phyloP scores from a whole-genome alignment of 2,113 vertebrate species.

The Felis chaus region DNA sequence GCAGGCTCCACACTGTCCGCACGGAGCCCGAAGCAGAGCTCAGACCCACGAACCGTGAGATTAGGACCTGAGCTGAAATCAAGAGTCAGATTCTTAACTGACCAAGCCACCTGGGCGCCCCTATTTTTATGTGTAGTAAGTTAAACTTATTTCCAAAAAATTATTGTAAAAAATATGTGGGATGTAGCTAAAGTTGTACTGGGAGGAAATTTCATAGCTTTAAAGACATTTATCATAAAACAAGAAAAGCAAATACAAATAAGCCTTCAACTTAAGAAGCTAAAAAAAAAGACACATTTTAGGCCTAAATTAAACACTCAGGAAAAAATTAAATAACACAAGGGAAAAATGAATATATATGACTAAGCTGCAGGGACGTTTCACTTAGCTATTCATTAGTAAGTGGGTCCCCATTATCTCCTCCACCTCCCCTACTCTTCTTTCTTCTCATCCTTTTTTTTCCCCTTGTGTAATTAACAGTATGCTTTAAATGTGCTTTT shows the following conservation, averaged over 20 bases:
- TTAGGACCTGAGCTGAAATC: too few species aligned
- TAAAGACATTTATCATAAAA: conserved; percentile 21
- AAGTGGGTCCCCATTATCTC: background rate
- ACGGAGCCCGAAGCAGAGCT: too few species aligned
- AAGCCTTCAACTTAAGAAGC: background rate
- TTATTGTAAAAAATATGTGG: background rate
- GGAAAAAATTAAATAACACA: background rate
- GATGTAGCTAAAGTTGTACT: background rate
- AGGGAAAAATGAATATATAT: background rate
- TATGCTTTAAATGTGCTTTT: background rate
- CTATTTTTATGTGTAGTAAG: background rate
- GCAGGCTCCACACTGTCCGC: too few species aligned
- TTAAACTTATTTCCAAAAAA: conserved; percentile 2
- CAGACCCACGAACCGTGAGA: too few species aligned
- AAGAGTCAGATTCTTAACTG: too few species aligned
- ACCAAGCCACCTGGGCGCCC: too few species aligned
- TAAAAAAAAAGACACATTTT: background rate
- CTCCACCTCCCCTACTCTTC: background rate
- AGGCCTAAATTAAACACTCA: background rate
- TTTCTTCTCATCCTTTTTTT: background rate
- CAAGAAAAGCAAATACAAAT: background rate
- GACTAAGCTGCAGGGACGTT: background rate
- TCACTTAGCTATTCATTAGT: background rate
- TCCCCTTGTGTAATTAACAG: background rate
- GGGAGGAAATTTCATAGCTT: background rate